Conservation (phyloP, 2,797 vertebrate species). For the Adelosebastes latens region DNA sequence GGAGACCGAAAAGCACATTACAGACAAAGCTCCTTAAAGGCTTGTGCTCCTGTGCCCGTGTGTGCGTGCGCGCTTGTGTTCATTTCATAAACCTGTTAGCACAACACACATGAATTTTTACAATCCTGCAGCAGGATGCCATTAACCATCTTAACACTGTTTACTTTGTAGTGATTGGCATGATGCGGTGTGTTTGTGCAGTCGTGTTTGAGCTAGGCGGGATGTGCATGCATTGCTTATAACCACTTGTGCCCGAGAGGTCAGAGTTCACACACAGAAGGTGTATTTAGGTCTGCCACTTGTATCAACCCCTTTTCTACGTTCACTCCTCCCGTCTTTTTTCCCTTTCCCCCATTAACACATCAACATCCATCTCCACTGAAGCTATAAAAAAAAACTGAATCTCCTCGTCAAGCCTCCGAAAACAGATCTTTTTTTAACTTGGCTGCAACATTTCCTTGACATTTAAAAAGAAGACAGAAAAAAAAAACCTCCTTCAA, state of each 20-base stretch:
- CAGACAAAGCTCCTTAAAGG: conserved; percentile 80
- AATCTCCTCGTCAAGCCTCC: neutral
- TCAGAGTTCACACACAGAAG: conserved; percentile 29
- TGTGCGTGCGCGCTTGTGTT: neutral
- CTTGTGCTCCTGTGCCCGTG: conserved; percentile 46
- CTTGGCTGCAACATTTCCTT: neutral
- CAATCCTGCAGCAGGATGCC: conserved; percentile 14
- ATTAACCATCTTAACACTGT: neutral
- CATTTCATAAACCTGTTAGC: conserved; percentile 50
- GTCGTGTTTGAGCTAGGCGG: neutral
- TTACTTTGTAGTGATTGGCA: neutral
- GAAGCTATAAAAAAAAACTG: neutral
- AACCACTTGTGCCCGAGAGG: neutral
- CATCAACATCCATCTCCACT: neutral
- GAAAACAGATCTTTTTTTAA: neutral
- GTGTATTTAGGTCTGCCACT: conserved; percentile 2
- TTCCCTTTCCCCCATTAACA: conserved; percentile 12
- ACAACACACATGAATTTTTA: conserved; percentile 26
- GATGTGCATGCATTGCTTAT: neutral
- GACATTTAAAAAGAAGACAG: conserved; percentile 3
- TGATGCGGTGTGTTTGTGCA: neutral
- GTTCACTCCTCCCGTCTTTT: neutral
- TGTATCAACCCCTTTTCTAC: neutral
- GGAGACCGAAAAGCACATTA: conserved; percentile 76
- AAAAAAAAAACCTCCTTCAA: neutral